Percentiles rank a stretch among this genome's conserved stretches.
Conservation (phyloP, 1,140 invertebrate genomes). For the Cydia strobilella region DNA sequence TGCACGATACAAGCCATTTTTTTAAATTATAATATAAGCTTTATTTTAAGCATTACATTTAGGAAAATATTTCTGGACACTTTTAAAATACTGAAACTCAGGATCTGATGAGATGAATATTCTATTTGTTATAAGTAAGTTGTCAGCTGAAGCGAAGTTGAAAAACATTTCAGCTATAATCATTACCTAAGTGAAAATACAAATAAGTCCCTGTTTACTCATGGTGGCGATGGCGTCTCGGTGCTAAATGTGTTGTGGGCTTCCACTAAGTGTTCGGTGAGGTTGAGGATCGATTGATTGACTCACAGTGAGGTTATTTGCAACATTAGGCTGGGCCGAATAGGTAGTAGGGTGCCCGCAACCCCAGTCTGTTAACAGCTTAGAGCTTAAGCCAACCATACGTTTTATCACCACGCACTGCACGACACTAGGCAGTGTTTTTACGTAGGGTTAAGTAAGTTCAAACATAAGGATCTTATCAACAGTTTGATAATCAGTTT, state of each 20-base stretch:
- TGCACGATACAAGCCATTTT: background rate
- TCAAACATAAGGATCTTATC: too few relatives aligned
- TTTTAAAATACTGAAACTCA: too few relatives aligned
- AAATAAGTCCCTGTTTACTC: background rate
- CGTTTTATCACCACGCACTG: too few relatives aligned
- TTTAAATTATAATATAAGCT: background rate
- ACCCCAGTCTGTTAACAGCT: background rate
- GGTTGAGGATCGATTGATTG: constrained; percentile 6
- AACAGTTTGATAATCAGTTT: too few relatives aligned
- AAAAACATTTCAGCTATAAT: background rate
- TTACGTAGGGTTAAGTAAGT: too few relatives aligned
- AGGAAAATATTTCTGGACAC: background rate
- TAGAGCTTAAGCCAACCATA: background rate
- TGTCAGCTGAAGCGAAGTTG: too few relatives aligned
- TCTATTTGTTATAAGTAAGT: too few relatives aligned
- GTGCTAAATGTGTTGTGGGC: constrained; percentile 15
- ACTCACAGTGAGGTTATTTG: background rate
- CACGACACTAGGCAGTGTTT: too few relatives aligned
- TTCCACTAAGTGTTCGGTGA: background rate
- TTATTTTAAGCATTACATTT: background rate
- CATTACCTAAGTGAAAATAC: background rate
- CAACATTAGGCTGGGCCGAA: constrained; percentile 3
- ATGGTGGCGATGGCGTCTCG: background rate
- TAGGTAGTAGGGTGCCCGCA: background rate
- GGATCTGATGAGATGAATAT: too few relatives aligned